phyloP scores from a whole-genome alignment of 2,113 vertebrate species.

The Eubucco bourcierii region DNA sequence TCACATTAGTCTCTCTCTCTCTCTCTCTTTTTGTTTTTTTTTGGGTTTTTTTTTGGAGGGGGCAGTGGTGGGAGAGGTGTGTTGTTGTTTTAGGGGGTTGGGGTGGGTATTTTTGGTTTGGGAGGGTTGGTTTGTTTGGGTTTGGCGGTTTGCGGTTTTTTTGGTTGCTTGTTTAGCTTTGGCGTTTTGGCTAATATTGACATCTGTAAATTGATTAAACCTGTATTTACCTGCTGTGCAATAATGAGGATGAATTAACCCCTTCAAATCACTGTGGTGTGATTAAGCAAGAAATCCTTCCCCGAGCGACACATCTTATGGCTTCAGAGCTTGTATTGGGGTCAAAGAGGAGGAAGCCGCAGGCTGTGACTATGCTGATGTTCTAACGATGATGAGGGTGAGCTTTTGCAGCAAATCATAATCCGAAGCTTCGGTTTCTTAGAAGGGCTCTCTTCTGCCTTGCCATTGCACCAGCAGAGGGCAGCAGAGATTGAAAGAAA shows the following conservation, averaged over 20 bases:
- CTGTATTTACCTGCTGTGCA: not conserved
- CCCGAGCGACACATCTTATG: not conserved
- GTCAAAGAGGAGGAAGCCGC: not conserved
- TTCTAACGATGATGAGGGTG: not conserved
- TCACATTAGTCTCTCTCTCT: no score
- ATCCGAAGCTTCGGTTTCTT: accelerated
- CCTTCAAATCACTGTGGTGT: not conserved
- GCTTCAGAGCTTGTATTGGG: not conserved
- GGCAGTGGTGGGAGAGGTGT: no score
- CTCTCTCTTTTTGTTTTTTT: no score
- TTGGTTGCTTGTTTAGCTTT: no score
- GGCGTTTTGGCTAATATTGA: not conserved
- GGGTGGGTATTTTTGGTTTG: no score
- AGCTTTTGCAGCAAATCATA: not conserved
- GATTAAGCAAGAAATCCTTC: not conserved
- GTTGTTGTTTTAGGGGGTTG: no score
- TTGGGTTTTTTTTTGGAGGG: not conserved
- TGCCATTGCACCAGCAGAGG: slow-evolving; percentile 67
- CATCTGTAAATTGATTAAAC: not conserved
- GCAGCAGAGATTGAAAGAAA: slow-evolving; percentile 62
- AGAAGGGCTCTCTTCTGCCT: not conserved
- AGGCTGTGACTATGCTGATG: not conserved
- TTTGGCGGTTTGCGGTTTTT: no score
- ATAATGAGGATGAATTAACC: not conserved
- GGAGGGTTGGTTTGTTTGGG: no score